Base-by-base conservation (phyloP, 2,113 vertebrate genomes). In the Chiloscyllium plagiosum region DNA sequence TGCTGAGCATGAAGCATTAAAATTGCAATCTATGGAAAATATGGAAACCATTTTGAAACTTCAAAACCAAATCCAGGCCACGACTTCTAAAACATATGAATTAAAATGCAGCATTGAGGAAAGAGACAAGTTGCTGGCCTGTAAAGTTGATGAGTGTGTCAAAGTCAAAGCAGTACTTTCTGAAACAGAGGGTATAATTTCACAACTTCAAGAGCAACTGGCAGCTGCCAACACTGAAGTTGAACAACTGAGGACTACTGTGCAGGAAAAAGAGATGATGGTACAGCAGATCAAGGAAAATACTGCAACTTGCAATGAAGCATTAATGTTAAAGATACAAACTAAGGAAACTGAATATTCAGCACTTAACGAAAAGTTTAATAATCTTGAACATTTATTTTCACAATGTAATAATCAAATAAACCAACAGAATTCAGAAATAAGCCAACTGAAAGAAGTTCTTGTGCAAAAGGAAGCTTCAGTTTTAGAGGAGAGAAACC, bases 261-360 rank as follows among this genome's bases (percentile, higher is more conserved):
- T 98, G 96, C 97, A 97, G 89, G 96, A 98, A 96, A 98, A 97
- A 96, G 98, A 98, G 56, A 96, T 96, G 78, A 22, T 96, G 0
- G 96, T 97, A 61, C 96, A 96, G 12, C 96, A 98, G 76, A 90
- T 90, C 96, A 96, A 97, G 56, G 97, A 68, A 69, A 96, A 70
- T 33, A 97, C 97, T n/a, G 96, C 96, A 2, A 3, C 96, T 33
- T 95, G 97, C 0, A 96, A 96, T 17, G 97, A 97, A 96, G 97
- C 96, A 87, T 96, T 98, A 47, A 97, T 96, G 22, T 76, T 24
- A 0, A 96, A 97, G 4, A 96, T 98, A 10, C 96, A 97, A 68
- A 96, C 96, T 96, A 98, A 97, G 96, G 97, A 98, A 22, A 96
- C 72, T 4, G 98, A 98, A 96, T 98, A 97, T 96, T 96, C 97